Evolutionary conservation across 2,888 invertebrate genomes (phyloP).

Genomic region (Caradrina kadenii): DNA sequence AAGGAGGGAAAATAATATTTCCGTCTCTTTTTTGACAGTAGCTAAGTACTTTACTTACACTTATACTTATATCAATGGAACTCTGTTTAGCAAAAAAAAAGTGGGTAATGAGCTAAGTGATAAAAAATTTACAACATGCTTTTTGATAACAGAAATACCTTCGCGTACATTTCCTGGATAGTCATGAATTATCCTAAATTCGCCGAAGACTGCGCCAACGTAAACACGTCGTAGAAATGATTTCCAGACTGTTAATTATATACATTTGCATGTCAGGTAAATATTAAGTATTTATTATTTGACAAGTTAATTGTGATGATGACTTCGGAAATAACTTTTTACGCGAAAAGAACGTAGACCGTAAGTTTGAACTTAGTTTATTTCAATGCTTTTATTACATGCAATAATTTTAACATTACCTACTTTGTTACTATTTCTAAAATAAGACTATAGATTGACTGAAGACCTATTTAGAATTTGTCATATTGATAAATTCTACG

Average conservation of each 20-base stretch:
- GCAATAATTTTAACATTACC: too few relatives aligned
- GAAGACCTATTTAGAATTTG: too few relatives aligned
- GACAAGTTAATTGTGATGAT: too few relatives aligned
- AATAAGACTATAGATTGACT: too few relatives aligned
- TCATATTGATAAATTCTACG: too few relatives aligned
- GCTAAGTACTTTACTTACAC: neutral
- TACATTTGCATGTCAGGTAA: slow-evolving; percentile 42
- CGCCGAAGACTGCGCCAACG: slow-evolving; percentile 19
- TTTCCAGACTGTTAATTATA: slow-evolving; percentile 7
- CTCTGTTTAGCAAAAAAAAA: slow-evolving; percentile 33
- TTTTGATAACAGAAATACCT: slow-evolving; percentile 42
- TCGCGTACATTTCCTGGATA: slow-evolving; percentile 33
- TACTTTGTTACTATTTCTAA: too few relatives aligned
- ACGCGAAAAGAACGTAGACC: too few relatives aligned
- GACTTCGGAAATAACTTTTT: too few relatives aligned
- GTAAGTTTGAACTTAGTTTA: too few relatives aligned
- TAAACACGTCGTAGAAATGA: slow-evolving; percentile 41
- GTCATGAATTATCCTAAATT: slow-evolving; percentile 24
- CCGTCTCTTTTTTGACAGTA: neutral
- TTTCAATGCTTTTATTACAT: too few relatives aligned
- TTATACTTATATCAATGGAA: neutral
- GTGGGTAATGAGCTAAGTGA: slow-evolving; percentile 22
- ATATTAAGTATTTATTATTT: slow-evolving; percentile 1
- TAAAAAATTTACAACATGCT: slow-evolving; percentile 42
- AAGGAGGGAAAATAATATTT: neutral